These are phyloP conservation scores for Ctenoplectra terminalis DNA, from an alignment of 1,140 invertebrate genomes.

Conservation along the genomic window DNA sequence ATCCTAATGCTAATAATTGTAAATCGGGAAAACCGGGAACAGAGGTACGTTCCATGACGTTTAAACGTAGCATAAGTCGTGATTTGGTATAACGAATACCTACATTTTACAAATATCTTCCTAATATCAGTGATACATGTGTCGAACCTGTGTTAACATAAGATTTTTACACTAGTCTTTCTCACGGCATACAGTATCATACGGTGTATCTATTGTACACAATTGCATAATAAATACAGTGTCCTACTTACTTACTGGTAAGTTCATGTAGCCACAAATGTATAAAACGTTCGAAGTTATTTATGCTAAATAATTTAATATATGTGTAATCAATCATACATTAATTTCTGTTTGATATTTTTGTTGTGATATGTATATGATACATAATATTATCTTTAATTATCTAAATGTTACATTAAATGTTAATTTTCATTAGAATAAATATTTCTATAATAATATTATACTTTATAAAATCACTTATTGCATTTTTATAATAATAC, in stretches of 20 bases:
- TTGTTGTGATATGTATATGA: slow-evolving; percentile 12
- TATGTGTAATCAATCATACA: neutral
- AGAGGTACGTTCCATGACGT: slow-evolving; percentile 81
- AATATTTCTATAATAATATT: slow-evolving; percentile 37
- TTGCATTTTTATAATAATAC: neutral
- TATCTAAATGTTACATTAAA: slow-evolving; percentile 1
- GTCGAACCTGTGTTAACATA: slow-evolving; percentile 50
- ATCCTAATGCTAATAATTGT: slow-evolving; percentile 52
- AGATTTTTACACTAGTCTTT: slow-evolving; percentile 54
- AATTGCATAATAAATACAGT: slow-evolving; percentile 51
- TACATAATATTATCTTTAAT: slow-evolving; percentile 1
- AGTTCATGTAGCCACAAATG: slow-evolving; percentile 9
- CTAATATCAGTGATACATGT: slow-evolving; percentile 23
- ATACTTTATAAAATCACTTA: neutral
- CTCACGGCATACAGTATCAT: slow-evolving; percentile 26
- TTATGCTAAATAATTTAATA: neutral
- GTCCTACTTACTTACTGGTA: slow-evolving; percentile 14
- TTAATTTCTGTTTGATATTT: neutral
- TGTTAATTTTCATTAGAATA: slow-evolving; percentile 45
- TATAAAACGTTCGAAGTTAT: slow-evolving; percentile 4
- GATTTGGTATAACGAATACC: slow-evolving; percentile 71
- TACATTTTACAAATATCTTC: slow-evolving; percentile 11
- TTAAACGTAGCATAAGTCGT: slow-evolving; percentile 80
- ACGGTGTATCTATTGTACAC: slow-evolving; percentile 44
- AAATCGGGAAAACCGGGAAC: slow-evolving; percentile 72